These are phyloP conservation scores for Stenurella melanura DNA, from an alignment of 2,888 invertebrate species.

Conservation along the genomic window DNA sequence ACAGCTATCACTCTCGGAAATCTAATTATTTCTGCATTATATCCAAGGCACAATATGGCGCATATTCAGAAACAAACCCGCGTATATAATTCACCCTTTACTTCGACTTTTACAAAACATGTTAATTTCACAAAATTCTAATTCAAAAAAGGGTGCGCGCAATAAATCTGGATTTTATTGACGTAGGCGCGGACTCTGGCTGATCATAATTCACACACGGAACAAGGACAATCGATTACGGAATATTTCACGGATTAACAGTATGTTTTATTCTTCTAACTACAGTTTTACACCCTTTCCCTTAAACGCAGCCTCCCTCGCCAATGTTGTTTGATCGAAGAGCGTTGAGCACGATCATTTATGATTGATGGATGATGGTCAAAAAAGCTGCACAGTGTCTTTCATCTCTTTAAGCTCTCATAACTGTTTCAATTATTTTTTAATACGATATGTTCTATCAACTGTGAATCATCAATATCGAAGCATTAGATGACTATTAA, in stretches of 20 bases:
- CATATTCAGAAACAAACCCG: too few relatives aligned
- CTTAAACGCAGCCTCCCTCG: conserved; percentile 55
- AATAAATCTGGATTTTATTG: conserved; percentile 26
- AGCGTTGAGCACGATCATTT: conserved; percentile 56
- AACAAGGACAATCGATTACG: conserved; percentile 59
- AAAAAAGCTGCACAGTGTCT: conserved; percentile 46
- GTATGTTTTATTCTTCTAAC: conserved; percentile 55
- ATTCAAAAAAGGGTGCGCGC: conserved; percentile 16
- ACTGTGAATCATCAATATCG: conserved; percentile 8
- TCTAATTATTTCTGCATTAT: too few relatives aligned
- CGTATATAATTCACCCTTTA: conserved; percentile 19
- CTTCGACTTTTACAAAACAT: conserved; percentile 6
- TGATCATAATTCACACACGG: conserved; percentile 54
- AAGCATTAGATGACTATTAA: neutral
- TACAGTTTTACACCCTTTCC: conserved; percentile 60
- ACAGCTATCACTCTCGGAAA: too few relatives aligned
- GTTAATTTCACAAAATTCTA: conserved; percentile 30
- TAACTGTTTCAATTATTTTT: conserved; percentile 45
- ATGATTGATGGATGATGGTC: conserved; percentile 60
- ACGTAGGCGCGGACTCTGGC: neutral
- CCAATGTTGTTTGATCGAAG: conserved; percentile 60
- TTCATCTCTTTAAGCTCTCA: conserved; percentile 38
- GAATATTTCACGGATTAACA: conserved; percentile 64
- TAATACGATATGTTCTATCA: conserved; percentile 18
- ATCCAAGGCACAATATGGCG: too few relatives aligned